Evolutionary conservation across 2,113 vertebrate species (phyloP), one percentile per base, ranked within the genome.

Genomic region (Odocoileus virginianus): DNA sequence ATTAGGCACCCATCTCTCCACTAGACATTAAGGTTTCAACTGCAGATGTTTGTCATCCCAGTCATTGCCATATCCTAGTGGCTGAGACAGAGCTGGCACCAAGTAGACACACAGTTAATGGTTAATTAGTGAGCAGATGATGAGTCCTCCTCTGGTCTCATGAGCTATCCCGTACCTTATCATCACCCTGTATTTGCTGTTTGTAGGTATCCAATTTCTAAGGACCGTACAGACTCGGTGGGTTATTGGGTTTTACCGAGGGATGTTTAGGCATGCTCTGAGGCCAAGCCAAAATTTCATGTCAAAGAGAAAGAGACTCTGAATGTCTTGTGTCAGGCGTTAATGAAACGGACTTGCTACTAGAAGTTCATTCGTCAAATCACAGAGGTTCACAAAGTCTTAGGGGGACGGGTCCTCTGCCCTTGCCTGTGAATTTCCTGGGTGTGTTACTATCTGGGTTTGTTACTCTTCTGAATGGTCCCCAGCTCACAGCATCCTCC

Each of bases 11-110:
- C 1, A 7, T 55, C 33, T 58, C 64, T 28, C 76, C 15, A 5
- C 23, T 28, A 14, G 40, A 25, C 6, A 3, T n/a, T 64, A 23
- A 10, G 15, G 33, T 36, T 19, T 15, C 8, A 36, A 0, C 13
- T 28, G 3, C 36, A 15, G 12, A 2, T 36, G 58, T 8, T 25
- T 85, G 64, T 14, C 33, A 13, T 87, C 52, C 33, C 25, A 1
- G 13, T 74, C 43, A 0, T 6, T 57, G 61, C 50, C 43, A 1
- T 3, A 4, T 6, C 57, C 57, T 16, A 1, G 23, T 2, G 10
- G 9, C 36, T 40, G n/a, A 90, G 40, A 87, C 2, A 5, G 45
- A 17, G 21, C 50, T 47, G 55, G 17, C 21, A 2, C 12, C 9
- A 19, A 45, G 17, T 1, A 52, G 47, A 6, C 13, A 1, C 55